Conservation (phyloP, 2,113 vertebrate genomes). For the Panurus biarmicus region DNA sequence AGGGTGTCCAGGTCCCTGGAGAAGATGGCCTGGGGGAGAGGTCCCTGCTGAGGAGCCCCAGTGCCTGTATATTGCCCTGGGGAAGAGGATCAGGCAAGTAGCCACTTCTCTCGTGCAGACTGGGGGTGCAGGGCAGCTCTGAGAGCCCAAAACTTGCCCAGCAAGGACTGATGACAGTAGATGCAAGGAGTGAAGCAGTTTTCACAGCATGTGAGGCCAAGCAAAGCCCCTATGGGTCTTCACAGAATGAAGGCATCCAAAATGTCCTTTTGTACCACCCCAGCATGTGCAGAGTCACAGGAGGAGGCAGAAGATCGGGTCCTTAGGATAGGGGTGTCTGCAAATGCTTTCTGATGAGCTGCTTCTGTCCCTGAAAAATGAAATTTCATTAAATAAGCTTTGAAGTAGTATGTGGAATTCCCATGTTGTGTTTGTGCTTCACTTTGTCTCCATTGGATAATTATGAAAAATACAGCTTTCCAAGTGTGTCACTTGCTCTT, state of each 20-base stretch:
- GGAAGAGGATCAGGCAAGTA: background rate
- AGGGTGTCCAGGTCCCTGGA: fast-evolving
- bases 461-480: slow-evolving; percentile 42
- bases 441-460: slow-evolving; percentile 38
- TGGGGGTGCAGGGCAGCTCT: background rate
- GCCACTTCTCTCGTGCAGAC: background rate
- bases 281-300: fast-evolving
- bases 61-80: background rate
- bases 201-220: background rate
- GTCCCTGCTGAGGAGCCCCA: background rate
- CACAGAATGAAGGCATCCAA: background rate
- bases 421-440: background rate
- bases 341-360: background rate
- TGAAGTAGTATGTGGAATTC: background rate
- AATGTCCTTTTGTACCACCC: background rate
- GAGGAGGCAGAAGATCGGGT: background rate
- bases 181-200: background rate
- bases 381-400: slow-evolving; percentile 17
- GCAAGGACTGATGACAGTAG: background rate
- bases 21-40: background rate
- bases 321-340: background rate
- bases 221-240: background rate
- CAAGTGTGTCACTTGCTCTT: background rate
- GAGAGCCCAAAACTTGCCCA: background rate
- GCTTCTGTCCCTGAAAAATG: slow-evolving; percentile 1